Conservation (phyloP, 2,113 vertebrate species). For the Halichoeres trimaculatus region DNA sequence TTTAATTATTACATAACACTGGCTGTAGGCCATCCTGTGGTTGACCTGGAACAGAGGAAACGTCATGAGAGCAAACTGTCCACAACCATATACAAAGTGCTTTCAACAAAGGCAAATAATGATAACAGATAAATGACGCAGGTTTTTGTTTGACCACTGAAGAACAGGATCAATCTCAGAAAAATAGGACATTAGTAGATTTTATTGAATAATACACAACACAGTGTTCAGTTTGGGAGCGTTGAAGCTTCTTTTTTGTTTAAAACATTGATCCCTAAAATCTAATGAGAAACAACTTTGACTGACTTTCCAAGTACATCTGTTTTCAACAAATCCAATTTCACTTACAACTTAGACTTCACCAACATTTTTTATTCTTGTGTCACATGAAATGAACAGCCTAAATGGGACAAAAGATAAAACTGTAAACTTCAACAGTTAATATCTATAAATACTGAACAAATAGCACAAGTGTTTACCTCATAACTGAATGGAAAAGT, state of each 20-base stretch:
- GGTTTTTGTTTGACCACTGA: background rate
- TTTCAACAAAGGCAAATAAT: conserved; percentile 22
- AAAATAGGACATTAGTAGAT: background rate
- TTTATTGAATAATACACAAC: background rate
- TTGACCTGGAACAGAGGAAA: conserved; percentile 30
- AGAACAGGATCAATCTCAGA: background rate
- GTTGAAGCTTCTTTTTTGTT: no score
- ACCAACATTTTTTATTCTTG: background rate
- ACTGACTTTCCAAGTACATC: background rate
- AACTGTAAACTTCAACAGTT: background rate
- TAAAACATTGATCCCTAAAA: no score
- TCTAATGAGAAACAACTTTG: background rate
- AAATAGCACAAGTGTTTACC: no score
- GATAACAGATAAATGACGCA: conserved; percentile 28
- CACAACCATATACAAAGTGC: background rate
- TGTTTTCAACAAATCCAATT: background rate
- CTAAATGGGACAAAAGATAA: conserved; percentile 4
- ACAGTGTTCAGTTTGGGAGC: background rate
- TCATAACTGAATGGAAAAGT: no score
- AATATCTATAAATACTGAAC: no score
- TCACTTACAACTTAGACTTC: conserved; percentile 9
- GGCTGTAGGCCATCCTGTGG: conserved; percentile 22
- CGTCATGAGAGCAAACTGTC: background rate
- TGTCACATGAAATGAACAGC: background rate
- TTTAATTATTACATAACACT: conserved; percentile 43